Conservation (phyloP, 2,113 vertebrate genomes). For the Prunella himalayana region DNA sequence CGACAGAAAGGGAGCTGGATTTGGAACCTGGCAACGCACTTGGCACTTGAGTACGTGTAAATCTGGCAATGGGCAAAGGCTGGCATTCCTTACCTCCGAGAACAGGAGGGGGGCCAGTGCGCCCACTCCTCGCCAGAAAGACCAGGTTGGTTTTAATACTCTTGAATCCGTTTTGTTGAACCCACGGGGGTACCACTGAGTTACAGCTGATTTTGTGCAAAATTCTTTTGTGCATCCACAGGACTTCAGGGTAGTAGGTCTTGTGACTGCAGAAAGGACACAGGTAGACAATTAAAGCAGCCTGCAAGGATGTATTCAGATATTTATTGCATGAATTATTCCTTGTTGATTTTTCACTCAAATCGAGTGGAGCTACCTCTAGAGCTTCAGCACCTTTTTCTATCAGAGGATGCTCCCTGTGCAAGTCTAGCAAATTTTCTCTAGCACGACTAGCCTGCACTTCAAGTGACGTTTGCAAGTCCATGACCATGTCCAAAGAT, state of each 20-base stretch:
- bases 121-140: constrained; percentile 74
- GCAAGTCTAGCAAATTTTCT: constrained; percentile 30
- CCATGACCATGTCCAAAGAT: background rate
- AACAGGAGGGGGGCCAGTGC: constrained; percentile 88
- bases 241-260: constrained; percentile 90
- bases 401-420: constrained; percentile 17
- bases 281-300: constrained; percentile 79
- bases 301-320: constrained; percentile 61
- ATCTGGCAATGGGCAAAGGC: constrained; percentile 77
- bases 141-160: constrained; percentile 73
- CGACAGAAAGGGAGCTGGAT: constrained; percentile 39
- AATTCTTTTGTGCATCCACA: constrained; percentile 93
- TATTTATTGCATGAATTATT: constrained; percentile 56
- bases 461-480: constrained; percentile 6
- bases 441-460: background rate
- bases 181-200: constrained; percentile 82
- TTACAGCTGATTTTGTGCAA: constrained; percentile 89
- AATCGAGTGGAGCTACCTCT: constrained; percentile 68
- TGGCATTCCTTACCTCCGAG: constrained; percentile 89
- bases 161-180: constrained; percentile 76
- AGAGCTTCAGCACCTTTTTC: constrained; percentile 19
- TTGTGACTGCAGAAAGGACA: constrained; percentile 91
- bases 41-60: constrained; percentile 82
- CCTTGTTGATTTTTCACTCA: constrained; percentile 72
- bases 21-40: constrained; percentile 50